Conservation (phyloP, 2,888 invertebrate genomes). For the Stenurella melanura region DNA sequence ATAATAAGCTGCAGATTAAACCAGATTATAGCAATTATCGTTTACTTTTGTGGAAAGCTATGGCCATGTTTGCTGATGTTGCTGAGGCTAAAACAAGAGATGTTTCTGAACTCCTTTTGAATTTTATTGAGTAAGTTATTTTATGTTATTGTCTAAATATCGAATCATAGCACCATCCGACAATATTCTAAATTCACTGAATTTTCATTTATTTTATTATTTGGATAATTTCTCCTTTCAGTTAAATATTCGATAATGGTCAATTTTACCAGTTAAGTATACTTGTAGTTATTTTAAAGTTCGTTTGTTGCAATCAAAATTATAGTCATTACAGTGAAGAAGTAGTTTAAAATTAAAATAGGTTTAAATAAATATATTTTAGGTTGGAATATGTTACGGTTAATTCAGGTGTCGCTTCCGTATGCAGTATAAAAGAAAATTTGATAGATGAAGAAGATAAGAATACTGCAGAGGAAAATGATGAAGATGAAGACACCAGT, state of each 20-base stretch:
- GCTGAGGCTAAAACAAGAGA: conserved; percentile 89
- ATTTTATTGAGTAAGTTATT: conserved; percentile 80
- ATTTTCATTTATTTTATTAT: no score
- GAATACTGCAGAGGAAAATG: conserved; percentile 69
- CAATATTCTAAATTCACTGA: no score
- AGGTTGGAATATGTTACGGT: conserved; percentile 77
- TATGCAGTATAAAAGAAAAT: conserved; percentile 76
- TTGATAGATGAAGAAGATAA: conserved; percentile 62
- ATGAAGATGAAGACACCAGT: conserved; percentile 68
- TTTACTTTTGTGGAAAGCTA: conserved; percentile 86
- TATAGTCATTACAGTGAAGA: no score
- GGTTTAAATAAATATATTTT: conserved; percentile 30
- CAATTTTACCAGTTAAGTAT: no score
- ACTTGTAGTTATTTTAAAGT: no score
- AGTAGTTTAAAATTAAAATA: no score
- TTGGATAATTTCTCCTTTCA: no score
- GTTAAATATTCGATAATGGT: no score
- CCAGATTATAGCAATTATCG: conserved; percentile 86
- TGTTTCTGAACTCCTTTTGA: conserved; percentile 85
- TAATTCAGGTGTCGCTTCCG: conserved; percentile 76
- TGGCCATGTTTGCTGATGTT: conserved; percentile 83
- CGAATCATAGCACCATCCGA: no score
- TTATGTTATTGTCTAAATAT: neutral
- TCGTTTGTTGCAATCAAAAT: no score
- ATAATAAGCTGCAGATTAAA: conserved; percentile 73